Percentiles rank a stretch among this genome's conserved stretches.
Conservation (phyloP, 1,140 invertebrate genomes). For the Mizuhopecten yessoensis region DNA sequence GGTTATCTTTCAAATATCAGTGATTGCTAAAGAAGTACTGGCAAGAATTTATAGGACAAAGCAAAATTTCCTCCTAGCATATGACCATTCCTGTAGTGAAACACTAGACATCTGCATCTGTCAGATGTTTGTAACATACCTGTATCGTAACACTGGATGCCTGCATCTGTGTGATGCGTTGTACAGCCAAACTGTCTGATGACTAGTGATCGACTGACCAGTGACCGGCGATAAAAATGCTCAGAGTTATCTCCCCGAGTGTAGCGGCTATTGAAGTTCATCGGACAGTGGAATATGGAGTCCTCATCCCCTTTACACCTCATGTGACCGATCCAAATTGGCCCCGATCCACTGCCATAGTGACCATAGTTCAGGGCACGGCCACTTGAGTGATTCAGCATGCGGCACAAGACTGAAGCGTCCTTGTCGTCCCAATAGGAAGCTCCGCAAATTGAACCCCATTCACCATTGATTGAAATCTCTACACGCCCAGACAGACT, state of each 20-base stretch:
- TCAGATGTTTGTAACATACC: too few species aligned
- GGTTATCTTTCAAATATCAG: too few species aligned
- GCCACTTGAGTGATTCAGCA: slow-evolving; percentile 64
- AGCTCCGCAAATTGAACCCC: slow-evolving; percentile 72
- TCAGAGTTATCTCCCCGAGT: background rate
- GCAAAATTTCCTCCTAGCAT: too few species aligned
- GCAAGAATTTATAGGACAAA: too few species aligned
- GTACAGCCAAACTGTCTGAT: slow-evolving; percentile 53
- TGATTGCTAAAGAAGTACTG: too few species aligned
- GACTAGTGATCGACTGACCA: slow-evolving; percentile 36
- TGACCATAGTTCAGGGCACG: slow-evolving; percentile 55
- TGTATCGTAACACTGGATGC: slow-evolving; percentile 69
- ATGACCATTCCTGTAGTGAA: too few species aligned
- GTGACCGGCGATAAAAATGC: slow-evolving; percentile 36
- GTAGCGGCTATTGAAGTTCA: slow-evolving; percentile 78
- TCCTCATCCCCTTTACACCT: slow-evolving; percentile 75
- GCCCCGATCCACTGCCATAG: slow-evolving; percentile 76
- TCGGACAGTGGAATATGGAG: slow-evolving; percentile 86
- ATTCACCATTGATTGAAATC: slow-evolving; percentile 68
- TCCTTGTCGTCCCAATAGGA: slow-evolving; percentile 66
- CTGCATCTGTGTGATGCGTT: slow-evolving; percentile 67
- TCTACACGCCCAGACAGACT: slow-evolving; percentile 68
- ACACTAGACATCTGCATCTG: too few species aligned
- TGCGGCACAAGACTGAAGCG: slow-evolving; percentile 65
- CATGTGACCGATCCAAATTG: slow-evolving; percentile 64